These are phyloP conservation scores for Cairina moschata DNA, from an alignment of 2,113 vertebrate species.

Conservation along the genomic window DNA sequence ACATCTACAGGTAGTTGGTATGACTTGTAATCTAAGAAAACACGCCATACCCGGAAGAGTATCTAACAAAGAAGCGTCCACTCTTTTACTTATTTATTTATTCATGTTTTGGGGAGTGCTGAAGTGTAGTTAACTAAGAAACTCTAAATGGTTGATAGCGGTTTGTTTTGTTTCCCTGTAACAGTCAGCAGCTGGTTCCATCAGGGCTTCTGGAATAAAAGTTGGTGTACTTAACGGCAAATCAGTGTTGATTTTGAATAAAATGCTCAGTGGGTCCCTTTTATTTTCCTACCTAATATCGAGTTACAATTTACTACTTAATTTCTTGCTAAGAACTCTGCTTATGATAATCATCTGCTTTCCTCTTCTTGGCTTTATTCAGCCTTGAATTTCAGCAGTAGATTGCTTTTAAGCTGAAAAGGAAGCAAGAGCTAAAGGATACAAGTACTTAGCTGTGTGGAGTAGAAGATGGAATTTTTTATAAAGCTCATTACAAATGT, in stretches of 20 bases:
- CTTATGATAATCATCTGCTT: background rate
- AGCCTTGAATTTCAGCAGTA: background rate
- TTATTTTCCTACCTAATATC: background rate
- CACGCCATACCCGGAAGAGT: background rate
- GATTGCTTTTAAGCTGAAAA: background rate
- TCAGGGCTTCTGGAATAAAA: background rate
- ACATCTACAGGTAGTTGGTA: background rate
- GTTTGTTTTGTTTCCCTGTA: background rate
- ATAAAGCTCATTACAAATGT: background rate
- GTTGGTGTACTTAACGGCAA: background rate
- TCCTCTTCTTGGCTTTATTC: background rate
- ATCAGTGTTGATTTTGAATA: background rate
- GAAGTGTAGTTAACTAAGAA: background rate
- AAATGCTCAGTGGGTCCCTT: background rate
- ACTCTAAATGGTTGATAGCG: background rate
- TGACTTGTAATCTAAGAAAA: background rate
- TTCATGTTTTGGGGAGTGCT: background rate
- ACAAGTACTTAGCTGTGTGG: background rate
- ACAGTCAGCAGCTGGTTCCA: background rate
- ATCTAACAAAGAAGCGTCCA: background rate
- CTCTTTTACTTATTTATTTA: background rate
- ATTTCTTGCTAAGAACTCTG: background rate
- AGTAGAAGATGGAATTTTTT: background rate
- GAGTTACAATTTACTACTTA: background rate
- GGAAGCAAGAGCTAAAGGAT: background rate